Percentiles rank a stretch among this genome's conserved stretches.
These are phyloP conservation scores for Tachysurus fulvidraco DNA, from an alignment of 2,113 vertebrate genomes.

Conservation along the genomic window DNA sequence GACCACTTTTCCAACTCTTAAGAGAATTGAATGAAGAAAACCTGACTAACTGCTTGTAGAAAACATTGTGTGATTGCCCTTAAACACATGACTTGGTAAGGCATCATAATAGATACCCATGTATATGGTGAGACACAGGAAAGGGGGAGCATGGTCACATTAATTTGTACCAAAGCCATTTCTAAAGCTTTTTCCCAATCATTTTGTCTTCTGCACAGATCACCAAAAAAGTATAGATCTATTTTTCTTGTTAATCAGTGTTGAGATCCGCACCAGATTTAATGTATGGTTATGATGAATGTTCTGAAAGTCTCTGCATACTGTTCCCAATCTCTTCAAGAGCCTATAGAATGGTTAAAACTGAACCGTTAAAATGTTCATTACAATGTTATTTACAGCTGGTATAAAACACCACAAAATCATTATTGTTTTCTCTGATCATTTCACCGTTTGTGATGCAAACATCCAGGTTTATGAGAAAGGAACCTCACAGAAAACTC, in stretches of 20 bases:
- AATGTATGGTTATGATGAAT: neutral
- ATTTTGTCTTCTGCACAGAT: neutral
- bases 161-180: neutral
- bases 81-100: neutral
- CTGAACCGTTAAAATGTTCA: neutral
- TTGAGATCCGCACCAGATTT: neutral
- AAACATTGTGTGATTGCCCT: neutral
- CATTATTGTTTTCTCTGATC: neutral
- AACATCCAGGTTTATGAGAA: neutral
- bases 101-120: neutral
- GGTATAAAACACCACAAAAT: neutral
- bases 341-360: neutral
- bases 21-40: neutral
- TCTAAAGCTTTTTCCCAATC: neutral
- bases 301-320: neutral
- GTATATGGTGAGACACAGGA: neutral
- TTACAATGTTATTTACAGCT: slow-evolving; percentile 20
- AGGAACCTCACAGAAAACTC: neutral
- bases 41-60: neutral
- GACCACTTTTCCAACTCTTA: neutral
- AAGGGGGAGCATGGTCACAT: neutral
- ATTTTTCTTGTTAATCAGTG: neutral
- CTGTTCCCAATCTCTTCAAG: neutral
- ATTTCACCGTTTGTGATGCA: neutral
- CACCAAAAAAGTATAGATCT: neutral